These are phyloP conservation scores for Irena cyanogastra DNA, from an alignment of 2,113 vertebrate genomes.

Conservation along the genomic window DNA sequence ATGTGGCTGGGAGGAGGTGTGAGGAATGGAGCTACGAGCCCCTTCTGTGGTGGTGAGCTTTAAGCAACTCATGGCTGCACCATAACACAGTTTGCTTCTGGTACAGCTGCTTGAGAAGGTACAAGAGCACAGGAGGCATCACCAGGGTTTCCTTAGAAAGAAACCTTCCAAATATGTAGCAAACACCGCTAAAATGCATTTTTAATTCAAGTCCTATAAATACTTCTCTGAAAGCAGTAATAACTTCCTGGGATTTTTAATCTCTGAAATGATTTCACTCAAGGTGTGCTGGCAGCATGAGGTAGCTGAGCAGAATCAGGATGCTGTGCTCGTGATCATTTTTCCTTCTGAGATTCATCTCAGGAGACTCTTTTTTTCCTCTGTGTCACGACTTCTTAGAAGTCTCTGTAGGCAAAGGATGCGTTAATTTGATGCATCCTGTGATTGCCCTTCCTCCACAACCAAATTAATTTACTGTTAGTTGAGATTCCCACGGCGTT, in stretches of 20 bases:
- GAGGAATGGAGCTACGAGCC: background rate
- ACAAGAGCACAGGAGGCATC: background rate
- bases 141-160: background rate
- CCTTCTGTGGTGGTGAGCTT: background rate
- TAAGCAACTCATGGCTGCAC: background rate
- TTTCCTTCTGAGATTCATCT: background rate
- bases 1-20: background rate
- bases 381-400: conserved; percentile 46
- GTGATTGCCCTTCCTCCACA: conserved; percentile 3
- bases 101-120: background rate
- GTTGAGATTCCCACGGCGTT: conserved; percentile 5
- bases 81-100: fast-evolving
- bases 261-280: background rate
- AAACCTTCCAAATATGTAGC: background rate
- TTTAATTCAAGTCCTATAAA: background rate
- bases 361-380: background rate
- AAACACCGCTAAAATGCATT: background rate
- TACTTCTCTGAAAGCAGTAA: background rate
- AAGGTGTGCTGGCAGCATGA: background rate
- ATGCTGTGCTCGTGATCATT: background rate
- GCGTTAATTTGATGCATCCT: conserved; percentile 19
- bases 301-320: background rate
- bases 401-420: conserved; percentile 29
- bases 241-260: background rate
- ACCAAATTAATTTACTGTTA: background rate